These are phyloP conservation scores for Embiotoca jacksoni DNA, from an alignment of 2,113 vertebrate species.

Conservation along the genomic window DNA sequence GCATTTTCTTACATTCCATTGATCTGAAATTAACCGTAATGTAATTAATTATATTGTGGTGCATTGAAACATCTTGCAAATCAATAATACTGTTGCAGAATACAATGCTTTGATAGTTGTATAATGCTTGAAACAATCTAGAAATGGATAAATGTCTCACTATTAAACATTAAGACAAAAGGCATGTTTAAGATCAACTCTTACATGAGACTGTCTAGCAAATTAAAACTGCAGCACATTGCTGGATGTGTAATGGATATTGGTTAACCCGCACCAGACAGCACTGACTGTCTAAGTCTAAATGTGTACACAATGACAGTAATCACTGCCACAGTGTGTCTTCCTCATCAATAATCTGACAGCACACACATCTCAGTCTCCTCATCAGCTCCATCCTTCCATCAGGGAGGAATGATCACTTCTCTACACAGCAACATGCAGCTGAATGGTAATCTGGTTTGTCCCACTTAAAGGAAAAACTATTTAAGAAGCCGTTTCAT, in stretches of 20 bases:
- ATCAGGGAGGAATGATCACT: constrained; percentile 1
- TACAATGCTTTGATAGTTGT: neutral
- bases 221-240: constrained; percentile 10
- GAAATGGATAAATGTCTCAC: neutral
- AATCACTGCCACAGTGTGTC: constrained; percentile 55
- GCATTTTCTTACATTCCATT: constrained; percentile 21
- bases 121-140: neutral
- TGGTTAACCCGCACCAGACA: constrained; percentile 51
- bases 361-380: constrained; percentile 18
- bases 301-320: constrained; percentile 42
- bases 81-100: neutral
- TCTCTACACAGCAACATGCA: neutral
- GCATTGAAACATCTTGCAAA: neutral
- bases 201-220: neutral
- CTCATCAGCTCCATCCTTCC: constrained; percentile 15
- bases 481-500: neutral
- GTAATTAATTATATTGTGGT: neutral
- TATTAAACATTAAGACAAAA: neutral
- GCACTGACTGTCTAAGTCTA: constrained; percentile 14
- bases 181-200: constrained; percentile 8
- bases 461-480: constrained; percentile 7
- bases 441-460: constrained; percentile 9
- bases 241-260: constrained; percentile 56
- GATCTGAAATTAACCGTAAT: neutral
- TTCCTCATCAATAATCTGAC: constrained; percentile 48